Evolutionary conservation across 2,797 vertebrate genomes (phyloP).

Genomic region (Myotis myotis): DNA sequence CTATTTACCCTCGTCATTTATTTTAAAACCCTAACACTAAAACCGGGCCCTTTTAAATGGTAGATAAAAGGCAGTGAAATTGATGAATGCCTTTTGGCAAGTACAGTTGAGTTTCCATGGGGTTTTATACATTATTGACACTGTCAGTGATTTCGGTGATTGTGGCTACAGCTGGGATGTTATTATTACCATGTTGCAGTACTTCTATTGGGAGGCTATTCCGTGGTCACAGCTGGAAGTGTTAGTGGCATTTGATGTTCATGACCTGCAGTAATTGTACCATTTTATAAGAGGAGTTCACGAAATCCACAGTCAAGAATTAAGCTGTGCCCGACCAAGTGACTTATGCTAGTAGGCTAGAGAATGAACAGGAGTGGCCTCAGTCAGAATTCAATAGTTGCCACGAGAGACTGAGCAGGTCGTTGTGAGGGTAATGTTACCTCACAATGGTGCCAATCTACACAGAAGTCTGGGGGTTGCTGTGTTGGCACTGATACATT

Average conservation of each 20-base stretch:
- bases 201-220: constrained; percentile 82
- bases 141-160: constrained; percentile 82
- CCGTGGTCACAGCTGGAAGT: constrained; percentile 83
- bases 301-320: constrained; percentile 76
- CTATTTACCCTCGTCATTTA: constrained; percentile 78
- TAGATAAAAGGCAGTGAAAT: constrained; percentile 78
- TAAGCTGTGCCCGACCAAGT: constrained; percentile 64
- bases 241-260: constrained; percentile 84
- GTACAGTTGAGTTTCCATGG: constrained; percentile 77
- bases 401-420: constrained; percentile 70
- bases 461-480: constrained; percentile 46
- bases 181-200: constrained; percentile 82
- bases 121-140: constrained; percentile 80
- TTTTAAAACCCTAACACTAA: constrained; percentile 79
- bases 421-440: constrained; percentile 51
- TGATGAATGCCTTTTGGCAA: constrained; percentile 83
- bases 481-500: constrained; percentile 17
- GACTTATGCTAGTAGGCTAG: constrained; percentile 19
- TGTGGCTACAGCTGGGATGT: constrained; percentile 85
- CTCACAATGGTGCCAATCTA: constrained; percentile 50
- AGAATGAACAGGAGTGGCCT: constrained; percentile 66
- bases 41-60: constrained; percentile 76
- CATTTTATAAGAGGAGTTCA: constrained; percentile 79
- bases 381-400: constrained; percentile 71
- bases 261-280: constrained; percentile 84